A percentile compares a stretch with the other conserved stretches of the same genome.
Evolutionary conservation across 2,113 vertebrate species (phyloP).

Genomic region (Odontophorus gujanensis): DNA sequence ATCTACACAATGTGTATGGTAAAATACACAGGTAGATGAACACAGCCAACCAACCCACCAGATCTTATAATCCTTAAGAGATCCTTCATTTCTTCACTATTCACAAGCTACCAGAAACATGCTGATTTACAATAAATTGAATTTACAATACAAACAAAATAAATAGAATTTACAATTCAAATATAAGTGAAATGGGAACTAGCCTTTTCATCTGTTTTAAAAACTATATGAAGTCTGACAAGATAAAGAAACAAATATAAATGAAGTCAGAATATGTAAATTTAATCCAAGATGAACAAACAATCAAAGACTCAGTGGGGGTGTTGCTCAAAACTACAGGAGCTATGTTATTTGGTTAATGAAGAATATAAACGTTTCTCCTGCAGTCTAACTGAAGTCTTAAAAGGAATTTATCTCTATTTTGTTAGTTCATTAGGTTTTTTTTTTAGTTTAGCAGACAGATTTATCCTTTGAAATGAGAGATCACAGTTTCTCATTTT

Average conservation of each 20-base stretch:
- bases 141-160: not conserved
- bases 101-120: not conserved
- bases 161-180: not conserved
- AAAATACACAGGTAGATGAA: not conserved
- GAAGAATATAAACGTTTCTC: not conserved
- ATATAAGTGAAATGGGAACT: not conserved
- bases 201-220: not conserved
- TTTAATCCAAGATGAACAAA: not conserved
- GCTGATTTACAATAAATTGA: not conserved
- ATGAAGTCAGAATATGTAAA: not conserved
- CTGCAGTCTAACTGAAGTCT: not conserved
- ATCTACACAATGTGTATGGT: not conserved
- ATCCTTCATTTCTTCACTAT: not conserved
- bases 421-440: not conserved
- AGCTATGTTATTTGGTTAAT: not conserved
- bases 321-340: not conserved
- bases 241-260: not conserved
- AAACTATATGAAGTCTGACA: not conserved
- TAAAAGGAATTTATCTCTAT: not conserved
- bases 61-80: not conserved
- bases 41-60: not conserved
- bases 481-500: not conserved
- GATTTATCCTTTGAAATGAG: not conserved
- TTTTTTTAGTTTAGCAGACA: not conserved
- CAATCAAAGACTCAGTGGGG: not conserved